A percentile compares a stretch with the other conserved stretches of the same genome.
These are phyloP conservation scores for Rhinogobio ventralis DNA, from an alignment of 2,797 vertebrate genomes.

Conservation along the genomic window DNA sequence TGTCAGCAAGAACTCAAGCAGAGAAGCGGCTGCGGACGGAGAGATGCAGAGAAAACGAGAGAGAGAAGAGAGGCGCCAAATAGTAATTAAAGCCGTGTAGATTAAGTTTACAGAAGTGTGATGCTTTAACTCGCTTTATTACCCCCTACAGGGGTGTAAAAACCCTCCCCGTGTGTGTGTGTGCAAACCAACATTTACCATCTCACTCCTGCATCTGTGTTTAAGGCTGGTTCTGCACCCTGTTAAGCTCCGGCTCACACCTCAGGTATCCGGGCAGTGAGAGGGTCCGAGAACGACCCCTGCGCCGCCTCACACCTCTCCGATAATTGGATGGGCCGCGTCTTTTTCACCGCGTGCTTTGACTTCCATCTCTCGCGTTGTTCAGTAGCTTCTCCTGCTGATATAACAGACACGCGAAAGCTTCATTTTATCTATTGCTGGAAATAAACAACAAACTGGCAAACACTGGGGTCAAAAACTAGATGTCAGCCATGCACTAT, in stretches of 20 bases:
- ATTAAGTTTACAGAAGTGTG: conserved; percentile 82
- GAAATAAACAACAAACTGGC: conserved; percentile 6
- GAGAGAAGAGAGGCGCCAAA: conserved; percentile 73
- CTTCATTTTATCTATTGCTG: neutral
- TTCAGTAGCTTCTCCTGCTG: conserved; percentile 32
- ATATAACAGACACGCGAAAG: conserved; percentile 6
- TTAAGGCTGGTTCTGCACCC: neutral
- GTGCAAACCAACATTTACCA: conserved; percentile 55
- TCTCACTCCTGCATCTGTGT: conserved; percentile 46
- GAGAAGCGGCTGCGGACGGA: neutral
- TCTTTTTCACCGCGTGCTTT: neutral
- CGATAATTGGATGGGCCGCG: conserved; percentile 18
- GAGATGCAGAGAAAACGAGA: conserved; percentile 26
- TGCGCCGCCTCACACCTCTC: conserved; percentile 15
- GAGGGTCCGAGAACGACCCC: conserved; percentile 6
- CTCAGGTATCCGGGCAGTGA: conserved; percentile 9
- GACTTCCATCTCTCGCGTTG: neutral
- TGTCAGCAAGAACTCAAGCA: conserved; percentile 40
- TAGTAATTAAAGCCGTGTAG: conserved; percentile 81
- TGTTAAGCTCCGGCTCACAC: conserved; percentile 7
- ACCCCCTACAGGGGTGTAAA: conserved; percentile 64
- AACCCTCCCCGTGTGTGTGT: conserved; percentile 41
- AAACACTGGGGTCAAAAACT: neutral
- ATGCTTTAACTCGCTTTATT: conserved; percentile 77
- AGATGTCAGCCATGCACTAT: too few relatives aligned